These are phyloP conservation scores for Megaceryle torquata DNA, from an alignment of 2,113 vertebrate genomes.

Conservation along the genomic window DNA sequence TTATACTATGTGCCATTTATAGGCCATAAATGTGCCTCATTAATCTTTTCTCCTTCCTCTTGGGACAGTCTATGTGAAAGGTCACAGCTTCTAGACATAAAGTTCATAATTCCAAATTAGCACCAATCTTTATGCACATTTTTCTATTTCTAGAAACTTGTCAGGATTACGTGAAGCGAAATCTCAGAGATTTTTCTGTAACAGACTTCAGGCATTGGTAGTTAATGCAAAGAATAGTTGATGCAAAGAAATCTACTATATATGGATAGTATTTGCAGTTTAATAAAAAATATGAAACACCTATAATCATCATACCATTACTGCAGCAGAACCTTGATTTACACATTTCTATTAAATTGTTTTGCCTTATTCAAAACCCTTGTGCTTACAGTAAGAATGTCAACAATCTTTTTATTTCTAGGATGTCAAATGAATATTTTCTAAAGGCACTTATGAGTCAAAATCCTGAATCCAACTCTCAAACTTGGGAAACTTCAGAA, in stretches of 20 bases:
- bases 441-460: not conserved
- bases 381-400: not conserved
- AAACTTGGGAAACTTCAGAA: not conserved
- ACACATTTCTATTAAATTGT: not conserved
- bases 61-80: not conserved
- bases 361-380: not conserved
- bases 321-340: not conserved
- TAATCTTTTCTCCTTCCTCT: not conserved
- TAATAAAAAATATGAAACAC: not conserved
- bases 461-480: not conserved
- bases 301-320: accelerated
- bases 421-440: not conserved
- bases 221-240: not conserved
- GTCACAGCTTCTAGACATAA: not conserved
- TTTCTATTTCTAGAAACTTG: not conserved
- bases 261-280: not conserved
- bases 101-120: not conserved
- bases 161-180: not conserved
- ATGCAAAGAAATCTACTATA: not conserved
- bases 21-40: not conserved
- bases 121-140: not conserved
- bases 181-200: not conserved
- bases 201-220: not conserved
- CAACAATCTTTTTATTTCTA: not conserved
- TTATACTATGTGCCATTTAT: not conserved